Evolutionary conservation across 23 tunicate species (phyloP).

Genomic region (Pegea sp.): DNA sequence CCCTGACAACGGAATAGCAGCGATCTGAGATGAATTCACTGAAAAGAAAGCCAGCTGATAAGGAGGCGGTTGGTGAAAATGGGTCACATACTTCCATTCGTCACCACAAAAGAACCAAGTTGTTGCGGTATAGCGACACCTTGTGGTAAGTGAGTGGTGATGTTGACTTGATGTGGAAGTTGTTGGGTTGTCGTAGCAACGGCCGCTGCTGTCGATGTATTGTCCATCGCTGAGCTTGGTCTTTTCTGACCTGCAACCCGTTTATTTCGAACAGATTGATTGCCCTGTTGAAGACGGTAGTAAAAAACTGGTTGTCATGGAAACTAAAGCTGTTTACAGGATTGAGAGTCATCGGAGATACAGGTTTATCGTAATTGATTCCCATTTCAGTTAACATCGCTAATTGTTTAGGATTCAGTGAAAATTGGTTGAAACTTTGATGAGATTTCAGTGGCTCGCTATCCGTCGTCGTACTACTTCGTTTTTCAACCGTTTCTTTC

Average conservation of each 20-base stretch:
- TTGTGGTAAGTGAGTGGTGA: constrained; percentile 3
- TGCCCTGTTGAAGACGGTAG: no score
- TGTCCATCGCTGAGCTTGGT: constrained; percentile 3
- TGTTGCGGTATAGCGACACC: constrained; percentile 12
- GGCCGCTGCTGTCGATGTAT: constrained; percentile 14
- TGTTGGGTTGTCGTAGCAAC: constrained; percentile 1
- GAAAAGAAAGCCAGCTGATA: not conserved
- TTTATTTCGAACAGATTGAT: constrained; percentile 26
- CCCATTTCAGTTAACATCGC: constrained; percentile 59
- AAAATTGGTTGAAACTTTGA: constrained; percentile 62
- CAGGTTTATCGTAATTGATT: constrained; percentile 61
- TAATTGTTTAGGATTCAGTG: constrained; percentile 68
- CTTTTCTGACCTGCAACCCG: constrained; percentile 43
- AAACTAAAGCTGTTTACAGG: not conserved
- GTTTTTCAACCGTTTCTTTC: no score
- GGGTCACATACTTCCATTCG: constrained; percentile 24
- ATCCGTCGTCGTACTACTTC: no score
- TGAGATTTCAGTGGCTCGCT: no score
- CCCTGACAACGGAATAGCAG: constrained; percentile 46
- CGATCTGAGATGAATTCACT: constrained; percentile 10
- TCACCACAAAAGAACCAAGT: constrained; percentile 15
- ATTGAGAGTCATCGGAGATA: constrained; percentile 21
- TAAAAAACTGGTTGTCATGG: not conserved
- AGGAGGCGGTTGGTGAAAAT: no score
- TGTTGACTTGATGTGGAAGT: not conserved